Conservation (phyloP, 2,113 vertebrate species). For the Malurus melanocephalus region DNA sequence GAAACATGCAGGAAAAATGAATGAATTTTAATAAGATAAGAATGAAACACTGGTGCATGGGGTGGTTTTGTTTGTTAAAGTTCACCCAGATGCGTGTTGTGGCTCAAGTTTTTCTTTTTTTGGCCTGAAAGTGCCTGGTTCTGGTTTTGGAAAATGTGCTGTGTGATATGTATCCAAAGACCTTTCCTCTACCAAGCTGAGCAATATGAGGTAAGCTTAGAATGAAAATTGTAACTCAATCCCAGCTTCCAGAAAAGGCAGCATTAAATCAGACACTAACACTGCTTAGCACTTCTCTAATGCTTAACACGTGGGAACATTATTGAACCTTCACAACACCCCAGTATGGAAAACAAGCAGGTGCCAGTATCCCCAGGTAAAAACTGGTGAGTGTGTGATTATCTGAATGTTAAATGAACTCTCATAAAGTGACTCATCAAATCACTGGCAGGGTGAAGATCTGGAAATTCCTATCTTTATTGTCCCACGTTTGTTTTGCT, state of each 20-base stretch:
- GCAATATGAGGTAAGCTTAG: slow-evolving; percentile 22
- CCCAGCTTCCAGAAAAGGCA: slow-evolving; percentile 27
- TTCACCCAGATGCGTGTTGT: fast-evolving
- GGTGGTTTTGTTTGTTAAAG: not conserved
- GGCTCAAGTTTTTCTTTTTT: not conserved
- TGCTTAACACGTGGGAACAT: not conserved
- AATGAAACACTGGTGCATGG: fast-evolving
- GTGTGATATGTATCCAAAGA: not conserved
- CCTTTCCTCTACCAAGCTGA: slow-evolving; percentile 13
- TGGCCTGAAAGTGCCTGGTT: not conserved
- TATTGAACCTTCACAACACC: not conserved
- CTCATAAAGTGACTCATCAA: not conserved
- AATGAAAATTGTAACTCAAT: slow-evolving; percentile 9
- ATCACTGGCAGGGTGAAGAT: not conserved
- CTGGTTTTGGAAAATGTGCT: not conserved
- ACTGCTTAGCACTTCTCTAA: not conserved
- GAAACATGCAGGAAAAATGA: not conserved
- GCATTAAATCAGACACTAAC: not conserved
- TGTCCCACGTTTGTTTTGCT: not conserved
- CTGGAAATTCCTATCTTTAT: not conserved
- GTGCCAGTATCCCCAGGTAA: not conserved
- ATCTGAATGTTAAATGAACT: not conserved
- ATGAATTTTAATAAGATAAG: not conserved
- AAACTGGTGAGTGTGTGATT: not conserved
- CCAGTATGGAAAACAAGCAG: not conserved